A percentile compares a stretch with the other conserved stretches of the same genome.
Evolutionary conservation across 2,113 vertebrate genomes (phyloP).

Genomic region (Taurulus bubalis): DNA sequence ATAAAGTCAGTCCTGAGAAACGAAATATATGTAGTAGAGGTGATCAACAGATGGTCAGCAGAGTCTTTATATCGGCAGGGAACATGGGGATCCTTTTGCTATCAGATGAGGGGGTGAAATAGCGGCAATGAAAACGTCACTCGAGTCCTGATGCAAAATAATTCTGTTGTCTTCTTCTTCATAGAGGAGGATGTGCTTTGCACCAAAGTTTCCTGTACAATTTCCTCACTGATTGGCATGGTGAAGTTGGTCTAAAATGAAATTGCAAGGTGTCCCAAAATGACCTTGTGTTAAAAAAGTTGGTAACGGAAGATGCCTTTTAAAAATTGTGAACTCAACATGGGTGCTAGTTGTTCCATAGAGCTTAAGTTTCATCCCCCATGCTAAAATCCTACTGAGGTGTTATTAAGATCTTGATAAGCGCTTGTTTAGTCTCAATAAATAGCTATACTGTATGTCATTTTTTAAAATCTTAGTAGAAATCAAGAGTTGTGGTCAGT

Average conservation of each 20-base stretch:
- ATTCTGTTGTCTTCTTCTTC: neutral
- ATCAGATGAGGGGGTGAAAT: neutral
- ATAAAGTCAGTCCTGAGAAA: neutral
- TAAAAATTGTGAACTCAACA: neutral
- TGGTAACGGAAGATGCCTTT: neutral
- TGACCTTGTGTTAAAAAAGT: neutral
- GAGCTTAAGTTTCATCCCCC: neutral
- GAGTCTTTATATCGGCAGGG: neutral
- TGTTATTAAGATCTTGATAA: neutral
- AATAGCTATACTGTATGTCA: neutral
- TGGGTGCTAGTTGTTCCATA: neutral
- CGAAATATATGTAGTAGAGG: neutral
- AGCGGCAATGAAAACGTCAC: neutral
- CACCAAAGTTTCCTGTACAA: neutral
- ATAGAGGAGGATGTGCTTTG: neutral
- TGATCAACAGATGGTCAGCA: neutral
- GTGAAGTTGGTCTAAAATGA: neutral
- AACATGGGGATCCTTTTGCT: neutral
- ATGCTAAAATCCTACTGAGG: neutral
- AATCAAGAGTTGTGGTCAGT: neutral
- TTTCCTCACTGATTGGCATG: neutral
- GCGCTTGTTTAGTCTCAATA: neutral
- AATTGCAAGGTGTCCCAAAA: neutral
- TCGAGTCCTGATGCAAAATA: neutral
- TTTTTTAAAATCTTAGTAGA: neutral